These are phyloP conservation scores for Campoletis raptor DNA, from an alignment of 2,888 invertebrate species.

Conservation along the genomic window DNA sequence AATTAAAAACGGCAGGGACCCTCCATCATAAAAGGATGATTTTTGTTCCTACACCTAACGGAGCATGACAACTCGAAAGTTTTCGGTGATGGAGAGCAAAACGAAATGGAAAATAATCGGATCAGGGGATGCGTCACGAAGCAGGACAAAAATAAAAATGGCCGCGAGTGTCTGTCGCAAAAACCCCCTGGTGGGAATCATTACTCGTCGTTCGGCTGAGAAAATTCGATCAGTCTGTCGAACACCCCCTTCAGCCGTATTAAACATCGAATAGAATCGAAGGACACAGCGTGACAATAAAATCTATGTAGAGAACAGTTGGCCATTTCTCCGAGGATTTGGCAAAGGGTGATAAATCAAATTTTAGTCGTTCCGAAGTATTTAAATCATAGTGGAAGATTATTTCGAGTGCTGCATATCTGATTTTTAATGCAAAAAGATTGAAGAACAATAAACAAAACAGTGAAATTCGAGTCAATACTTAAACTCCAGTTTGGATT, in stretches of 20 bases:
- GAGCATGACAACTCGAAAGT: conserved; percentile 30
- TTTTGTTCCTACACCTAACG: background rate
- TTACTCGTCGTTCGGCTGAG: conserved; percentile 65
- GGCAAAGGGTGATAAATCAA: conserved; percentile 48
- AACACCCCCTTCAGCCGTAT: conserved; percentile 54
- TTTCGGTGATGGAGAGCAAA: conserved; percentile 20
- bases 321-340: conserved; percentile 54
- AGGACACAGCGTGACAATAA: conserved; percentile 34
- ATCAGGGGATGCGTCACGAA: conserved; percentile 69
- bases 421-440: background rate
- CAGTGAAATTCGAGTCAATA: background rate
- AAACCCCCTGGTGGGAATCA: conserved; percentile 49
- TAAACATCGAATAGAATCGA: conserved; percentile 15
- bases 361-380: conserved; percentile 32
- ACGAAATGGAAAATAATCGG: conserved; percentile 66
- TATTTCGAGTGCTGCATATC: background rate
- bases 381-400: background rate
- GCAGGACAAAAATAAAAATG: conserved; percentile 40
- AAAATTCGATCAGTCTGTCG: conserved; percentile 63
- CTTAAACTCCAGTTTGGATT: background rate
- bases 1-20: background rate
- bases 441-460: background rate
- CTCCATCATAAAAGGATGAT: background rate
- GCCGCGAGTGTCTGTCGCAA: conserved; percentile 18
- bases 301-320: conserved; percentile 51